Conservation (phyloP, 2,113 vertebrate species). For the Odontesthes bonariensis region DNA sequence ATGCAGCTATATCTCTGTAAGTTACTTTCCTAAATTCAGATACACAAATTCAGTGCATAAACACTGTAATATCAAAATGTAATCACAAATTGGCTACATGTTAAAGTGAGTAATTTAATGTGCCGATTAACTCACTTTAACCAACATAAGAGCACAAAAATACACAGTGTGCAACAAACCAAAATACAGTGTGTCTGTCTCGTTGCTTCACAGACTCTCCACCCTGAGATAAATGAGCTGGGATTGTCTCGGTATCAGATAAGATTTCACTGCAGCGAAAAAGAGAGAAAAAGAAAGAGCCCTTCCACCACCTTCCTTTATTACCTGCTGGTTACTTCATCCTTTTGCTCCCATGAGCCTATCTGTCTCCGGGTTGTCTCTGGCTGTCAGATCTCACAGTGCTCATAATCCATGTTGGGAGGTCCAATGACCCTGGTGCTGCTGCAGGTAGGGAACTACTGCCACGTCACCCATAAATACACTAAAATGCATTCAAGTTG, state of each 20-base stretch:
- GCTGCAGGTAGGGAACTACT: background rate
- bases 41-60: background rate
- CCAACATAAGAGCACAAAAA: background rate
- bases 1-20: background rate
- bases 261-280: slow-evolving; percentile 65
- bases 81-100: too few species aligned
- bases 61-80: background rate
- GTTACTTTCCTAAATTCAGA: background rate
- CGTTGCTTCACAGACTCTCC: background rate
- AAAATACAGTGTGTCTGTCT: background rate
- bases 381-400: slow-evolving; percentile 11
- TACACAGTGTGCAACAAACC: background rate
- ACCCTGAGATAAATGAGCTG: slow-evolving; percentile 16
- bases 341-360: slow-evolving; percentile 48
- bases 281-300: slow-evolving; percentile 17
- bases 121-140: too few species aligned
- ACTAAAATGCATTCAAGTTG: background rate
- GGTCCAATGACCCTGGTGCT: background rate
- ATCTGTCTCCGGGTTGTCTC: slow-evolving; percentile 59
- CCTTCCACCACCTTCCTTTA: background rate
- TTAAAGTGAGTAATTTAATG: too few species aligned
- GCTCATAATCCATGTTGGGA: background rate
- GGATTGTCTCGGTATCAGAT: slow-evolving; percentile 42
- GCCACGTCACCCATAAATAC: slow-evolving; percentile 8
- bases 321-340: slow-evolving; percentile 35